Base-by-base conservation (phyloP, 2,113 vertebrate species). In the Rhinoptilus africanus region DNA sequence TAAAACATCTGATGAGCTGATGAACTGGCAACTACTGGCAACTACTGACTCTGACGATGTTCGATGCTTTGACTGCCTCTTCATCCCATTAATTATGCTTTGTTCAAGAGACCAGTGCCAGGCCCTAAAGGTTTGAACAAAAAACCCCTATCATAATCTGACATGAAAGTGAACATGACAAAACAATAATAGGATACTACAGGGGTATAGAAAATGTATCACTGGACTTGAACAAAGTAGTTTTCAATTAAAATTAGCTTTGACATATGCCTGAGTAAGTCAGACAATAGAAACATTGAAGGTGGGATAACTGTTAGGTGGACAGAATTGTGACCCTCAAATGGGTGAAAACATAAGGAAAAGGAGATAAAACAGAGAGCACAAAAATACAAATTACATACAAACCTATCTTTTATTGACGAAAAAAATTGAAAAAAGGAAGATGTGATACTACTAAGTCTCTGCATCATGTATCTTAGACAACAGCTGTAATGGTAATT, bases 401-500 rank as follows among this genome's bases (percentile, higher is more conserved):
- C 6, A 80, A 85, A 84, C 7, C 6, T 59, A 21, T 37, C 30
- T 75, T 79, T 64, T n/a, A 62, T 12, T 66, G 37, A 79, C 75
- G 6, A 71, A 63, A 88, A 35, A 59, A 80, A 56, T 10, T 56
- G 15, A 60, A 51, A 79, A 74, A 82, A 85, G 13, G 24, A 69
- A 8, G 45, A 66, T 74, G 8, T 28, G 22, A 73, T 85, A 66
- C 2, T 17, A 62, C 32, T 16, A 80, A 85, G 21, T 12, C 41
- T 92, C 62, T 90, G 78, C 62, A 94, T 72, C 32, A 94, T 68
- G 35, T 56, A 48, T 78, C 84, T 96, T 89, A 92, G 76, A 78
- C n/a, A 90, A 80, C 35, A 84, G 64, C 35, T 64, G 39, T 48
- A 92, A 51, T 22, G n/a, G 60, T 88, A 94, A 88, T 77, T 94